Percentiles rank a stretch among this genome's conserved stretches.
phyloP scores from a whole-genome alignment of 2,888 invertebrate species.

The Drosophila cyrtoloma region DNA sequence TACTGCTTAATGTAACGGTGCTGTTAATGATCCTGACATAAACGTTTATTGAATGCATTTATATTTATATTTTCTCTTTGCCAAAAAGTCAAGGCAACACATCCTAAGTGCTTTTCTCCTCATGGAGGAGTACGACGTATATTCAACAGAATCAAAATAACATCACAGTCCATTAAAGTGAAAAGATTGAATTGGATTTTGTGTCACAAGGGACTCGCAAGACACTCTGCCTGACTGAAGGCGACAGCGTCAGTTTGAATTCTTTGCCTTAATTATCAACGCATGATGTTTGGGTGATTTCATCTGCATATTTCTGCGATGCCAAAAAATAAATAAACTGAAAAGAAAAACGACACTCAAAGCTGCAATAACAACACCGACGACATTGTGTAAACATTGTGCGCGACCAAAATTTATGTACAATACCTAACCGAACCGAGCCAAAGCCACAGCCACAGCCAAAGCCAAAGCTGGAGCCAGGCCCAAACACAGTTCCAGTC shows the following conservation, averaged over 20 bases:
- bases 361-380: slow-evolving; percentile 34
- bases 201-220: slow-evolving; percentile 48
- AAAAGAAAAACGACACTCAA: slow-evolving; percentile 22
- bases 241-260: slow-evolving; percentile 73
- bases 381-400: slow-evolving; percentile 79
- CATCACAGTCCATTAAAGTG: slow-evolving; percentile 73
- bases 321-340: slow-evolving; percentile 34
- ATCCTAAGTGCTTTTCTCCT: slow-evolving; percentile 41
- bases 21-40: slow-evolving; percentile 67
- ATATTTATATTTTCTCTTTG: slow-evolving; percentile 43
- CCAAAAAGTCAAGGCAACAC: slow-evolving; percentile 6
- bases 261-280: slow-evolving; percentile 78
- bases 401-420: slow-evolving; percentile 75
- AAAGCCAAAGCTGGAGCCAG: slow-evolving; percentile 13
- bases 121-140: slow-evolving; percentile 11
- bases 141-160: slow-evolving; percentile 32
- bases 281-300: slow-evolving; percentile 78
- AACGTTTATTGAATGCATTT: slow-evolving; percentile 65
- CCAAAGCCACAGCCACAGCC: not conserved
- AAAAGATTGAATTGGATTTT: slow-evolving; percentile 77
- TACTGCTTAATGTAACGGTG: slow-evolving; percentile 63
- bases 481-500: slow-evolving; percentile 10
- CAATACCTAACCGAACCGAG: slow-evolving; percentile 55
- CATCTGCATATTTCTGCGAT: slow-evolving; percentile 73
- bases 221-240: slow-evolving; percentile 39